Evolutionary conservation across 2,888 invertebrate species (phyloP).

Genomic region (Neoitamus cyanurus): DNA sequence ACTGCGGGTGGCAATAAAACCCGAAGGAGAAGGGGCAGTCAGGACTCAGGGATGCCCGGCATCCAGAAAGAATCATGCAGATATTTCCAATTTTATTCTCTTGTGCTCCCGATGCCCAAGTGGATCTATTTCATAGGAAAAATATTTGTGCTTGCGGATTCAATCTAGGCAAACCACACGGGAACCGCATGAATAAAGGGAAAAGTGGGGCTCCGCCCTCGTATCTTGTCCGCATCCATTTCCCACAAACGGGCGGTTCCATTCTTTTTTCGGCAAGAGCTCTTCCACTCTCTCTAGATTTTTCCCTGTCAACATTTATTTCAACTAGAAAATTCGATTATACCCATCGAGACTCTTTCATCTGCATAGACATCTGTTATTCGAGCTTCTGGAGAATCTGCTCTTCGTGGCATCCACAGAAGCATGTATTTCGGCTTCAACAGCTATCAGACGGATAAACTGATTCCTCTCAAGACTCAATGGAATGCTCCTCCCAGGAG

Average conservation of each 20-base stretch:
- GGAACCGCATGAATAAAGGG: not conserved
- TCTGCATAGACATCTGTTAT: conserved; percentile 37
- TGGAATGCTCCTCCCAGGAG: not conserved
- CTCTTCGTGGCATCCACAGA: not conserved
- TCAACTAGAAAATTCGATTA: conserved; percentile 44
- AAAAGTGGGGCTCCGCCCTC: not conserved
- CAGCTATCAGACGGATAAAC: not conserved
- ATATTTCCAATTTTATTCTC: not conserved
- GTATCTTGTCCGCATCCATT: not conserved
- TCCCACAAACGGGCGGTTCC: not conserved
- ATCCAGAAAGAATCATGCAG: not conserved
- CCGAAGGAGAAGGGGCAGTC: not conserved
- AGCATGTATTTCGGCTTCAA: not conserved
- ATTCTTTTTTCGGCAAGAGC: not conserved
- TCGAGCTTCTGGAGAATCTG: not conserved
- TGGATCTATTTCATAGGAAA: not conserved
- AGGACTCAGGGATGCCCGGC: not conserved
- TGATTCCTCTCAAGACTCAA: not conserved
- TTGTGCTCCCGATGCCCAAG: not conserved
- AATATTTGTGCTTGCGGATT: not conserved
- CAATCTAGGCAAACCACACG: not conserved
- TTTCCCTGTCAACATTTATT: conserved; percentile 19
- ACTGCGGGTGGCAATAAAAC: not conserved
- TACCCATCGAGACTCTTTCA: conserved; percentile 24
- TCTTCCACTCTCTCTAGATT: not conserved